Evolutionary conservation across 2,797 vertebrate species (phyloP).

Genomic region (Heliangelus exortis): DNA sequence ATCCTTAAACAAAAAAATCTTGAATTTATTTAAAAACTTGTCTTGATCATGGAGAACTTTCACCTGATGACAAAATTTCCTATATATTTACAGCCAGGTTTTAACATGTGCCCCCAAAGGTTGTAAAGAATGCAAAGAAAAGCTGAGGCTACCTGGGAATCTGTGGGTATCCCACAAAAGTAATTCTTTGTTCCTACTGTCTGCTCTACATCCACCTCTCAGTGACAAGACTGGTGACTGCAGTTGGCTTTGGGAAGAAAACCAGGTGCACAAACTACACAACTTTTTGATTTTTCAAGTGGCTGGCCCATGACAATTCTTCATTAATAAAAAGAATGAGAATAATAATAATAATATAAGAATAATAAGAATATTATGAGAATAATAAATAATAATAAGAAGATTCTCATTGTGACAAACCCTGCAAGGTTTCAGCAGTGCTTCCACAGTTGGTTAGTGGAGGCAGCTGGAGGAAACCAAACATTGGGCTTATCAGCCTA

Average conservation of each 20-base stretch:
- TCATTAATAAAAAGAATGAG: not conserved
- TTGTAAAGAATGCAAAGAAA: not conserved
- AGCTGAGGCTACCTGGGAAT: not conserved
- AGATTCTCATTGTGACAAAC: not conserved
- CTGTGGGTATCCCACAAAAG: not conserved
- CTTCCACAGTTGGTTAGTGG: not conserved
- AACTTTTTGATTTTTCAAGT: not conserved
- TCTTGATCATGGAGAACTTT: not conserved
- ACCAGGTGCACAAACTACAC: not conserved
- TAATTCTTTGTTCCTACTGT: not conserved
- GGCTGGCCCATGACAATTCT: not conserved
- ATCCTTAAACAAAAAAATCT: not conserved
- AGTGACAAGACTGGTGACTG: not conserved
- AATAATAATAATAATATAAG: too few relatives aligned
- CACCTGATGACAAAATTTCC: not conserved
- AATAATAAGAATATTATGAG: too few relatives aligned
- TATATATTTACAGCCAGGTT: not conserved
- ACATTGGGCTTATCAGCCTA: not conserved
- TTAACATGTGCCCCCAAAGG: not conserved
- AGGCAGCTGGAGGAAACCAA: not conserved
- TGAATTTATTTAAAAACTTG: slow-evolving; percentile 32
- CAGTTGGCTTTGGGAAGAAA: not conserved
- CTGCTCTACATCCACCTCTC: not conserved
- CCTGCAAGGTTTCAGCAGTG: not conserved
- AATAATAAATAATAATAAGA: too few relatives aligned